These are phyloP conservation scores for Merodon equestris DNA, from an alignment of 2,888 invertebrate species.

Conservation along the genomic window DNA sequence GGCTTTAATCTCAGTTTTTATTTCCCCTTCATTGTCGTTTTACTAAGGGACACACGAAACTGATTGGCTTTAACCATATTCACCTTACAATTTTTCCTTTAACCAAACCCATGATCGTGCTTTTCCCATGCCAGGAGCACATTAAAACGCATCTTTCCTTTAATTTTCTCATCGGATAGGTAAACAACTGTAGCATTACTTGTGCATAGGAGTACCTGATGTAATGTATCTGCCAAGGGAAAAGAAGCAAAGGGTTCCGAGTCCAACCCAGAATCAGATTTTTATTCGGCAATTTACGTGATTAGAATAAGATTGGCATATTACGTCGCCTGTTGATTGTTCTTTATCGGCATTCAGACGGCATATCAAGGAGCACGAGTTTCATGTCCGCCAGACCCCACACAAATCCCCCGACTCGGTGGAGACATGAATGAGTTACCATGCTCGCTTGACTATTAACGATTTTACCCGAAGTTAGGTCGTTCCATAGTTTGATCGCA, in stretches of 20 bases:
- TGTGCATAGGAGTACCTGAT: constrained; percentile 16
- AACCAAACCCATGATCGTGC: constrained; percentile 9
- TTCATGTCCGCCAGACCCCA: constrained; percentile 68
- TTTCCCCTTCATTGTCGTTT: no score
- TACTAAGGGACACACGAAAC: constrained; percentile 41
- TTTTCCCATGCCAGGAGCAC: constrained; percentile 46
- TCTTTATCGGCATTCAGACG: constrained; percentile 65
- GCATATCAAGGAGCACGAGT: constrained; percentile 69
- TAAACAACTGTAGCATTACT: constrained; percentile 4
- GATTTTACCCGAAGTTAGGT: constrained; percentile 29
- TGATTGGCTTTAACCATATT: constrained; percentile 50
- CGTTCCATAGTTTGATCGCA: constrained; percentile 50
- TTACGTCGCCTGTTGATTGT: constrained; percentile 62
- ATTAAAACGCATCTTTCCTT: constrained; percentile 47
- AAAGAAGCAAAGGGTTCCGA: background rate
- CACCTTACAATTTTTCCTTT: constrained; percentile 46
- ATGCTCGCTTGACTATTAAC: constrained; percentile 62
- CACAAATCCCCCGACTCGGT: constrained; percentile 62
- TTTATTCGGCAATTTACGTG: constrained; percentile 64
- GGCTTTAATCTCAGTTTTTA: constrained; percentile 16
- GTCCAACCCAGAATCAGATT: constrained; percentile 30
- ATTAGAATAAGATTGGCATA: constrained; percentile 64
- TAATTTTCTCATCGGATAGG: no score
- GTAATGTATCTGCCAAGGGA: constrained; percentile 43
- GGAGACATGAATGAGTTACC: constrained; percentile 64